Evolutionary conservation across 2,797 vertebrate genomes (phyloP), one percentile per base, ranked within the genome.

Genomic region (Ambastaia sidthimunki): DNA sequence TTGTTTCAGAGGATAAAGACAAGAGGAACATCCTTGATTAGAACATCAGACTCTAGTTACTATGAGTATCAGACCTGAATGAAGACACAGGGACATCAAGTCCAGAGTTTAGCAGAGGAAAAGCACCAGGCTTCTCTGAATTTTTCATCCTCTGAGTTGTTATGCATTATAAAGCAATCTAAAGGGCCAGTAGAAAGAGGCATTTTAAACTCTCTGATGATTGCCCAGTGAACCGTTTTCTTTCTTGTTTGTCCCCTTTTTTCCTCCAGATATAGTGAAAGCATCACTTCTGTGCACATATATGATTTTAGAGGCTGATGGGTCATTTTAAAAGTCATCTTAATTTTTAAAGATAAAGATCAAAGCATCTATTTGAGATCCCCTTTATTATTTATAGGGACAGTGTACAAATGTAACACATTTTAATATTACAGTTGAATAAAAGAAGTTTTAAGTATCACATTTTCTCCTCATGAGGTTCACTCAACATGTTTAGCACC

Each of bases 151-250:
- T 34, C 72, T 15, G 75, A 83, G 81, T 87, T 23, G 34, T 78
- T 21, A 84, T 93, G 76, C 90, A 92, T 92, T 87, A 92, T 92
- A 77, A 65, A 93, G 65, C 57, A 66, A 71, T 85, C 23, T 71
- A 78, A 74, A 80, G 72, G 84, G 74, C 84, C 71, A 76, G 79
- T 74, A 82, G 76, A 82, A 57, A 77, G 7, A 65, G 69, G 57
- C 63, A n/a, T 4, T n/a, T 37, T 82, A 82, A 81, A 78, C 54
- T 60, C 71, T 84, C 74, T 74, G 57, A 62, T 72, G 54, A 62
- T 73, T 76, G 55, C 19, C 74, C 72, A 74, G 60, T 77, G 71
- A 83, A 80, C 71, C 66, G 52, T 28, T 19, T 1, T 71, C 60
- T 67, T 23, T 59, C 25, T 71, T 21, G 57, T 71, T 54, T 59